A percentile compares a stretch with the other conserved stretches of the same genome.
phyloP scores from a whole-genome alignment of 2,113 vertebrate genomes.

The Rattus rattus region DNA sequence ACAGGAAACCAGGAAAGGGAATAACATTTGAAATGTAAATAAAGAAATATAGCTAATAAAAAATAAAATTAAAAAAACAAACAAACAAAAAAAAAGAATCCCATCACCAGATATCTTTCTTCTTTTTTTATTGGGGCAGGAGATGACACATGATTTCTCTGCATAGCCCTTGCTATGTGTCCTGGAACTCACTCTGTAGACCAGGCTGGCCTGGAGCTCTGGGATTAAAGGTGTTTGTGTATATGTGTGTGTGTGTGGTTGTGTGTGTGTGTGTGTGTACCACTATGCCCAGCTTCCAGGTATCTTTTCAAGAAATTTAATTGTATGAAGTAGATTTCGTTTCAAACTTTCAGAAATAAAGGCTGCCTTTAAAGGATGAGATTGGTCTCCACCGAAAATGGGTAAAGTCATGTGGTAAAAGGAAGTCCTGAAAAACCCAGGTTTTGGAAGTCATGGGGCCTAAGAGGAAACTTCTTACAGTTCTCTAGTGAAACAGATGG shows the following conservation, averaged over 20 bases:
- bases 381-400: neutral
- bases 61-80: too few relatives aligned
- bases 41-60: too few relatives aligned
- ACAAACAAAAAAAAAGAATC: neutral
- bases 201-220: neutral
- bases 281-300: neutral
- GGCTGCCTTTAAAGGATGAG: neutral
- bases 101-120: neutral
- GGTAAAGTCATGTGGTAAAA: neutral
- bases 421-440: neutral
- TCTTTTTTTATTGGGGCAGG: neutral
- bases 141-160: neutral
- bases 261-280: neutral
- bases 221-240: neutral
- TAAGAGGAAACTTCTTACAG: too few relatives aligned
- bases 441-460: neutral
- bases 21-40: too few relatives aligned
- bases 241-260: too few relatives aligned
- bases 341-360: constrained; percentile 46
- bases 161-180: neutral
- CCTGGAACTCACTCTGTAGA: neutral
- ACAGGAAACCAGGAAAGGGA: too few relatives aligned
- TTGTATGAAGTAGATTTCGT: constrained; percentile 4
- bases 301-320: neutral
- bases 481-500: neutral